These are phyloP conservation scores for Epizoanthus illoricatus DNA, from an alignment of 92 coral and sea anemone genomes.

Conservation along the genomic window DNA sequence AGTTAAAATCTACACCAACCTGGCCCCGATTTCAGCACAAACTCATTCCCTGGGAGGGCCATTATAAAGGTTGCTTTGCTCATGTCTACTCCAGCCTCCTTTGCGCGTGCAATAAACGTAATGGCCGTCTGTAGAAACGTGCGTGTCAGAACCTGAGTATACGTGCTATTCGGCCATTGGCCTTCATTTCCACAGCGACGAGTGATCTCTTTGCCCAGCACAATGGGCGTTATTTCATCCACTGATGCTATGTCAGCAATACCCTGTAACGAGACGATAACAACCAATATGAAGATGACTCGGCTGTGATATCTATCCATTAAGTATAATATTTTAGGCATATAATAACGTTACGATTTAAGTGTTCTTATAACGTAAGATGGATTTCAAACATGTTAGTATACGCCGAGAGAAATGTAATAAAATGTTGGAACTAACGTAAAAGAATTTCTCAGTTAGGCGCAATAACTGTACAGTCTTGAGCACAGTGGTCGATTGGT, in stretches of 20 bases:
- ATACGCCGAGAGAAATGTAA: no score
- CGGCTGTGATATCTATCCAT: no score
- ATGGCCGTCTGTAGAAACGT: constrained; percentile 15
- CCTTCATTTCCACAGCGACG: constrained; percentile 25
- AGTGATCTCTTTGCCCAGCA: constrained; percentile 3
- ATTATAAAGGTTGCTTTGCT: constrained; percentile 9
- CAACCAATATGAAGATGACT: no score
- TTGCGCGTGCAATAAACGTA: constrained; percentile 8
- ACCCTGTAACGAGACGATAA: neutral
- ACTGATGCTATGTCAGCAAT: neutral
- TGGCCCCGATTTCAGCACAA: constrained; percentile 14
- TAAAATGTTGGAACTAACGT: no score
- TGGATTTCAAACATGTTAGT: no score
- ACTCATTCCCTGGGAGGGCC: constrained; percentile 14
- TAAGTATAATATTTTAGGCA: no score
- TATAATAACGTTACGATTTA: no score
- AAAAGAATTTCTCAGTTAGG: no score
- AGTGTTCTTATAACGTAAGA: no score
- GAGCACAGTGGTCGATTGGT: no score
- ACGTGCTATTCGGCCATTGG: neutral
- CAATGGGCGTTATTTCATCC: neutral
- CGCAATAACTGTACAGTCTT: no score
- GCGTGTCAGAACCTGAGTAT: neutral
- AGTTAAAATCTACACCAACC: neutral
- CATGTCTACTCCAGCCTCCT: constrained; percentile 10